These are phyloP conservation scores for Porites divaricata DNA, from an alignment of 92 coral and sea anemone genomes.

Conservation along the genomic window DNA sequence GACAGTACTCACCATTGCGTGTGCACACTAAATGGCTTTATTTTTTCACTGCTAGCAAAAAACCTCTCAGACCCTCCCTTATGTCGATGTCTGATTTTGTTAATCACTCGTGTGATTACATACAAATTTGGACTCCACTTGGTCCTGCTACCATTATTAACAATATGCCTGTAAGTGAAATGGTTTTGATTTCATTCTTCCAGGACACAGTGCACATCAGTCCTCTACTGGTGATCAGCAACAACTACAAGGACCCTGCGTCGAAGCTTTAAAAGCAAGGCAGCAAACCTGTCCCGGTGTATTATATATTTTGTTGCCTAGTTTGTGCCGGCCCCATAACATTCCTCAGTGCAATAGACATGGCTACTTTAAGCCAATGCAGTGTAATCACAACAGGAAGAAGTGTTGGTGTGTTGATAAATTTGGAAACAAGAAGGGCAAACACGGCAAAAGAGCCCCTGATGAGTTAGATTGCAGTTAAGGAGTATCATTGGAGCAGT, in stretches of 20 bases:
- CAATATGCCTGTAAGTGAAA: too few species aligned
- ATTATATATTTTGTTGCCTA: background rate
- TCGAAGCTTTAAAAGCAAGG: background rate
- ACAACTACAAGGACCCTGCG: constrained; percentile 16
- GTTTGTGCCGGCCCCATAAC: background rate
- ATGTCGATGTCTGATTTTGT: too few species aligned
- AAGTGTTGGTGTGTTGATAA: constrained; percentile 78
- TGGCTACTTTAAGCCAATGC: constrained; percentile 64
- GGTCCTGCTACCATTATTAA: too few species aligned
- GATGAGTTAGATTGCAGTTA: constrained; percentile 19
- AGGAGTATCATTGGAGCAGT: background rate
- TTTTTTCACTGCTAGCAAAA: too few species aligned
- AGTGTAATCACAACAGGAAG: constrained; percentile 41
- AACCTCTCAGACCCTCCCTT: too few species aligned
- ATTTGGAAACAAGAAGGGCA: constrained; percentile 45
- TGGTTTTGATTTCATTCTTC: background rate
- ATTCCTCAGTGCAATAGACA: constrained; percentile 54
- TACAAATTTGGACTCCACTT: too few species aligned
- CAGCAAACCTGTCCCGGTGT: background rate
- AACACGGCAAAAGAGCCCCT: constrained; percentile 1
- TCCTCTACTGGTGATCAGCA: background rate
- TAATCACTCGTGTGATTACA: too few species aligned
- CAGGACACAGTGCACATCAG: background rate
- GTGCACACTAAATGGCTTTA: too few species aligned
- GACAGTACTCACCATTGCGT: too few species aligned